Percentiles rank a stretch among this genome's conserved stretches.
Evolutionary conservation across 2,113 vertebrate genomes (phyloP).

Genomic region (Halcyon senegalensis): DNA sequence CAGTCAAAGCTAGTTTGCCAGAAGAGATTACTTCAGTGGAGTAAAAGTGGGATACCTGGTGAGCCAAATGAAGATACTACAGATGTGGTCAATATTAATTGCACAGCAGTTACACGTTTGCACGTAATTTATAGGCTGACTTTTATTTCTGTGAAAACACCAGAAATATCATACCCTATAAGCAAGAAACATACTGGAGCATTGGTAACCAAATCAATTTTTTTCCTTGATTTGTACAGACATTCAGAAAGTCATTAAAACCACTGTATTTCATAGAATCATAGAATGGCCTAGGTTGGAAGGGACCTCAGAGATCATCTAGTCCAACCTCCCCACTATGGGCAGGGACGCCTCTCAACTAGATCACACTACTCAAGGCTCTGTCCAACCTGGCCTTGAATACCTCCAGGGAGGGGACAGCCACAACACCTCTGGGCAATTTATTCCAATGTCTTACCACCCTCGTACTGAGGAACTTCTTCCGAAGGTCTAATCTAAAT

Average conservation of each 20-base stretch:
- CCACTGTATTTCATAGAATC: background rate
- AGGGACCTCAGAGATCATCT: no score
- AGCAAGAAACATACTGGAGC: background rate
- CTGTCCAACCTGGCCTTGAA: no score
- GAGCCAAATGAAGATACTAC: background rate
- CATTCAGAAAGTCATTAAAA: background rate
- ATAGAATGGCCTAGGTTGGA: no score
- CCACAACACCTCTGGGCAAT: no score
- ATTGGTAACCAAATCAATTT: background rate
- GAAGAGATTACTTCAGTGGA: background rate
- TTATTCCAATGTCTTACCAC: no score
- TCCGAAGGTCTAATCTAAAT: no score
- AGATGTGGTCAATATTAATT: background rate
- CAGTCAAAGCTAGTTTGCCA: background rate
- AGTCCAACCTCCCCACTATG: no score
- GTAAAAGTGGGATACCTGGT: background rate
- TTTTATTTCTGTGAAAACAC: conserved; percentile 16
- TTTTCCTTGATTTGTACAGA: background rate
- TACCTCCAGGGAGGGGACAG: no score
- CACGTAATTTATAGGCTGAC: background rate
- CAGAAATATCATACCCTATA: background rate
- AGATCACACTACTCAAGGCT: no score
- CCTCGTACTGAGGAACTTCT: no score
- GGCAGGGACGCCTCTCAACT: no score
- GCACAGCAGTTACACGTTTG: background rate